A percentile compares a stretch with the other conserved stretches of the same genome.
Evolutionary conservation across 2,888 invertebrate species (phyloP).

Genomic region (Escarpia spicata): DNA sequence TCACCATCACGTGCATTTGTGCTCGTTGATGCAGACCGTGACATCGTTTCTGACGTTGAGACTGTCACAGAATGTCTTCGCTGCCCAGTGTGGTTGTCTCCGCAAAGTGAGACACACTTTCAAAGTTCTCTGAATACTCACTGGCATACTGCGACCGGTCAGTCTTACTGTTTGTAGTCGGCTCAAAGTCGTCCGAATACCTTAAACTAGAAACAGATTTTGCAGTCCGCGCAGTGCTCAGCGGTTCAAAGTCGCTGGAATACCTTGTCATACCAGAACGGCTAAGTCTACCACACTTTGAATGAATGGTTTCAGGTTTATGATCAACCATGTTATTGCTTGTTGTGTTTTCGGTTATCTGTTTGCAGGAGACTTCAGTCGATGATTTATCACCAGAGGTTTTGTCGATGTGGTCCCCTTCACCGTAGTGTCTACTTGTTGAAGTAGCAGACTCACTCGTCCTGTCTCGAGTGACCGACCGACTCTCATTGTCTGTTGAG

Average conservation of each 20-base stretch:
- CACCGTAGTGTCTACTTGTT: no score
- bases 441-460: no score
- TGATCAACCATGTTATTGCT: neutral
- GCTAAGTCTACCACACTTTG: neutral
- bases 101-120: neutral
- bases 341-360: no score
- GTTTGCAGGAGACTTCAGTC: no score
- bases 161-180: neutral
- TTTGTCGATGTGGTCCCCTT: no score
- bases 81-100: neutral
- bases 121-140: no score
- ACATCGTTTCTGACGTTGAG: neutral
- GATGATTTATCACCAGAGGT: no score
- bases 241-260: slow-evolving; percentile 1
- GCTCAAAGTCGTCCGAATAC: neutral
- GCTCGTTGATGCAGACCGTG: neutral
- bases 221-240: neutral
- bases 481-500: no score
- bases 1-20: neutral
- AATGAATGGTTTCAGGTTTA: neutral
- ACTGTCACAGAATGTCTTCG: neutral
- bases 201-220: slow-evolving; percentile 13
- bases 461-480: no score
- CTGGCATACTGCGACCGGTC: neutral
- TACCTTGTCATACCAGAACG: neutral